A percentile compares a stretch with the other conserved stretches of the same genome.
phyloP scores from a whole-genome alignment of 1,140 invertebrate genomes.

The Mactra quadrangularis region DNA sequence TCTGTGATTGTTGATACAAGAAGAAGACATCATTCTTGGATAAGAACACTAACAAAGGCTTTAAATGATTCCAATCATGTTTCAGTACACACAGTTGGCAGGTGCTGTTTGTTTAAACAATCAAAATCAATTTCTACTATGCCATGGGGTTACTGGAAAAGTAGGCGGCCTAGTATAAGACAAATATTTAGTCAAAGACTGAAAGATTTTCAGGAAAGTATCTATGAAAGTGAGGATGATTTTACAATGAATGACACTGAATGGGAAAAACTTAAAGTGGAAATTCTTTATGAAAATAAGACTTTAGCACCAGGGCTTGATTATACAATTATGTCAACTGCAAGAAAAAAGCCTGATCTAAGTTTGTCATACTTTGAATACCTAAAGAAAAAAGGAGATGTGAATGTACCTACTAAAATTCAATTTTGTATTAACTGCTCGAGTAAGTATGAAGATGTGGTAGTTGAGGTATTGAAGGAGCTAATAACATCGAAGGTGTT shows the following conservation, averaged over 20 bases:
- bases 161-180: too few relatives aligned
- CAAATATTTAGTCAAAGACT: background rate
- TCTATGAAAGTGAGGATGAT: background rate
- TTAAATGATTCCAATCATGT: too few relatives aligned
- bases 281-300: constrained; percentile 2
- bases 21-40: too few relatives aligned
- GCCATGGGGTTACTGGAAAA: too few relatives aligned
- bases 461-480: background rate
- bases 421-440: constrained; percentile 13
- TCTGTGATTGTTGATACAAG: too few relatives aligned
- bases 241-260: background rate
- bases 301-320: background rate
- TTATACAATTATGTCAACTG: constrained; percentile 6
- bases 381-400: background rate
- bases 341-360: constrained; percentile 5
- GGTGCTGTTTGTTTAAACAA: too few relatives aligned
- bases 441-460: constrained; percentile 19
- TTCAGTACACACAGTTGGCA: too few relatives aligned
- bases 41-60: too few relatives aligned
- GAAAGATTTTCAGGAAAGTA: background rate
- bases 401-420: background rate
- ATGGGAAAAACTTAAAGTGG: constrained; percentile 1
- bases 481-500: background rate
- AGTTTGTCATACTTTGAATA: constrained; percentile 21
- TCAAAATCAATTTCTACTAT: too few relatives aligned